Evolutionary conservation across 2,888 invertebrate genomes (phyloP).

Genomic region (Tenodera sinensis): DNA sequence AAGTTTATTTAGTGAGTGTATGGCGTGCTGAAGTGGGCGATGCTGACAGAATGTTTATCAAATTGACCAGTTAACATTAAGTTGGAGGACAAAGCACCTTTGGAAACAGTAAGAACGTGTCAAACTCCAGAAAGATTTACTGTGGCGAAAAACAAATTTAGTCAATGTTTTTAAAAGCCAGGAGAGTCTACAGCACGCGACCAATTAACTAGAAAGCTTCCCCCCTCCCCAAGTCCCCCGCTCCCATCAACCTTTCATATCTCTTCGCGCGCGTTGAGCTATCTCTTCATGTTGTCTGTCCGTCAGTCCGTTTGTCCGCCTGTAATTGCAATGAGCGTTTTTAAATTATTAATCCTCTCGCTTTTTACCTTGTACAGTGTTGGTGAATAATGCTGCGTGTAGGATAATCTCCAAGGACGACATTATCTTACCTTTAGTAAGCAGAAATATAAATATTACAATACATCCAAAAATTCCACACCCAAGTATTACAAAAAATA

Average conservation of each 20-base stretch:
- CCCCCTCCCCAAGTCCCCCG: not conserved
- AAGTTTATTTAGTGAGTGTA: no score
- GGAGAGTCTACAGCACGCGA: not conserved
- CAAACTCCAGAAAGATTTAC: not conserved
- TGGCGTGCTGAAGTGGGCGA: no score
- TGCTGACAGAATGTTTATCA: not conserved
- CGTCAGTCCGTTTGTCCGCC: not conserved
- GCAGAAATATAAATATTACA: no score
- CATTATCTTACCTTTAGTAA: no score
- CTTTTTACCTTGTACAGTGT: not conserved
- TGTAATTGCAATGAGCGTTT: slow-evolving; percentile 14
- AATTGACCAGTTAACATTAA: not conserved
- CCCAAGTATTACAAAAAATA: no score
- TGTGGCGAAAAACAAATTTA: not conserved
- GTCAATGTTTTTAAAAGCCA: not conserved
- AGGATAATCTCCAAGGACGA: not conserved
- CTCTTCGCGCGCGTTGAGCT: not conserved
- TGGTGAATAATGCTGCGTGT: not conserved
- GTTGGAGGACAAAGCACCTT: not conserved
- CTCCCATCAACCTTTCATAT: slow-evolving; percentile 3
- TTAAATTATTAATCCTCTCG: slow-evolving; percentile 15
- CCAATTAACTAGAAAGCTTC: slow-evolving; percentile 16
- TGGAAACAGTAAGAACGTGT: not conserved
- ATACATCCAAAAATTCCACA: no score
- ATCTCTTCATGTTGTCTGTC: not conserved